Base-by-base conservation (phyloP, 2,113 vertebrate species). In the Amphiprion percula region DNA sequence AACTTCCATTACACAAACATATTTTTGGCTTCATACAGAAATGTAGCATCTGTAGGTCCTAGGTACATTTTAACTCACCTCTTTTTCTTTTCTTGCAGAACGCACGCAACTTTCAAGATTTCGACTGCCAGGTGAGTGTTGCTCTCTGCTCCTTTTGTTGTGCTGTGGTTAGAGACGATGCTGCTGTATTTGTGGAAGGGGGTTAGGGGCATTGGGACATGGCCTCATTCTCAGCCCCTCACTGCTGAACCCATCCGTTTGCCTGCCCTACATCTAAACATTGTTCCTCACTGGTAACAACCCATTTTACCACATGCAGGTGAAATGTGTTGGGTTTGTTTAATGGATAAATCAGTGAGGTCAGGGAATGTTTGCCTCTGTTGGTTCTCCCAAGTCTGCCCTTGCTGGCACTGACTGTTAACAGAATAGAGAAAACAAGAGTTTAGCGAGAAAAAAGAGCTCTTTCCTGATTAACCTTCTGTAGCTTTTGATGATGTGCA, bases 81-180 rank as follows among this genome's bases (percentile, higher is more conserved):
- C 30, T 77, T 65, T 74, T 28, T 0, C 21, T 72, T 68, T 71
- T 77, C 83, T 95, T 85, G 87, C 95, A 98, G 97, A 98, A 97
- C 68, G 94, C 96, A 83, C 95, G 96, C 77, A 97, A 97, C 90
- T 98, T 99, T 92, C 97, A 99, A 87, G 97, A 98, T 91, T 99
- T 99, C 33, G 96, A 99, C 94, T 99, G 97, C 89, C 97, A 98
- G 96, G 97, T 99, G 94, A 96, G 93, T 90, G 21, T 16, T 37
- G 5, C 4, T 62, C 10, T 67, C 61, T 56, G 30, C 30, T 61
- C 3, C 49, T 11, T 5, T 11, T 52, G 19, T 5, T 49, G 5
- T 65, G 19, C 30, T 2, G 12, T 60, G 10, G 8, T 65, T 23
- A 28, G 23, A n/a, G 49, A 19, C 24, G n/a, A 41, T 23, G 59